phyloP scores from a whole-genome alignment of 2,888 invertebrate genomes.

The Dioctria linearis region DNA sequence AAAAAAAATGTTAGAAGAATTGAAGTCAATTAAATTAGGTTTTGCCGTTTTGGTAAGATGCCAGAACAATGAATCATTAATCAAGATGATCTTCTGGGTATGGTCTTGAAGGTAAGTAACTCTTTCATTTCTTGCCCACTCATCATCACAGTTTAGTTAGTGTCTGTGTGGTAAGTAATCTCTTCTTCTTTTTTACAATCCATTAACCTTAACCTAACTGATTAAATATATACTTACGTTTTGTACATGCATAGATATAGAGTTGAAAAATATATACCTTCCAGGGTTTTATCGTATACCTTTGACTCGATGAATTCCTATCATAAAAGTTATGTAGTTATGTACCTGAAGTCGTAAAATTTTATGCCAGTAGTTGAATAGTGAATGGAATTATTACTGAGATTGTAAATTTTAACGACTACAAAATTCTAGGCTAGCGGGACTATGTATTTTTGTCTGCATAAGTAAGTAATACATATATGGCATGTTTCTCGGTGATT shows the following conservation, averaged over 20 bases:
- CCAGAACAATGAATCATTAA: constrained; percentile 53
- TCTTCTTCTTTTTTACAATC: neutral
- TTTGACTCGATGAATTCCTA: neutral
- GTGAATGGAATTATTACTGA: too few species aligned
- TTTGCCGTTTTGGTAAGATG: constrained; percentile 33
- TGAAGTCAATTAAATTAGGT: constrained; percentile 50
- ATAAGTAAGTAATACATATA: too few species aligned
- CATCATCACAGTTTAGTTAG: neutral
- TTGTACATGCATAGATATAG: neutral
- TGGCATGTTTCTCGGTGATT: too few species aligned
- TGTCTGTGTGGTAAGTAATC: neutral
- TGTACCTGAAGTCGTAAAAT: too few species aligned
- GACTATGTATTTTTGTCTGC: too few species aligned
- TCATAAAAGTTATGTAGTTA: too few species aligned
- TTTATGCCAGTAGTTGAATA: too few species aligned
- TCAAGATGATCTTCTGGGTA: constrained; percentile 45
- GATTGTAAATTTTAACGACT: too few species aligned
- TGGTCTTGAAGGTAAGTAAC: constrained; percentile 24
- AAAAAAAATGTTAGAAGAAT: constrained; percentile 2
- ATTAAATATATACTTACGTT: neutral
- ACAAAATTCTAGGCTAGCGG: too few species aligned
- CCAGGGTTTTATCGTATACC: constrained; percentile 20
- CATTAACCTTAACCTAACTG: constrained; percentile 13
- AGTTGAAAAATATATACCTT: constrained; percentile 24
- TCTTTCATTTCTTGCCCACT: constrained; percentile 7